phyloP scores from a whole-genome alignment of 30 jellyfish, hydroid and myxozoan genomes.

The Chironex yamaguchii region DNA sequence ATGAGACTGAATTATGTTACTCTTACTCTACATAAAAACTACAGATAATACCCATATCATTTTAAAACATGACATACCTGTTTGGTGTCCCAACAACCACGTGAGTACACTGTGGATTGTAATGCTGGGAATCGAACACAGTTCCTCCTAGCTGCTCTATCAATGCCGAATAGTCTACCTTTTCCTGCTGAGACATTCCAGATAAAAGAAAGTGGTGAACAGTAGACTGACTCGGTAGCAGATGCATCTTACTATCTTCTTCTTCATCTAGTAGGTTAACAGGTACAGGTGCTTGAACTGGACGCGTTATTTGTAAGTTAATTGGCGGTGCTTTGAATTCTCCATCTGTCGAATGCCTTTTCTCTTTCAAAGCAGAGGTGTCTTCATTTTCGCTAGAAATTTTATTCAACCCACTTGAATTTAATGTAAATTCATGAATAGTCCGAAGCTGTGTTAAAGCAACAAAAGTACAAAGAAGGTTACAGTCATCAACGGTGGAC shows the following conservation, averaged over 20 bases:
- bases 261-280: slow-evolving; percentile 66
- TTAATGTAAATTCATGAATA: no score
- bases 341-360: no score
- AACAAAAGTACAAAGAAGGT: no score
- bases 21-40: no score
- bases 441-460: no score
- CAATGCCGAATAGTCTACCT: slow-evolving; percentile 85
- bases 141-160: slow-evolving; percentile 92
- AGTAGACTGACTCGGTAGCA: background rate
- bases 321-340: no score
- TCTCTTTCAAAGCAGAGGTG: no score
- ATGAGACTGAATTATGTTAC: no score
- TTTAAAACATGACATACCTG: slow-evolving; percentile 67
- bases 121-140: slow-evolving; percentile 78
- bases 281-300: slow-evolving; percentile 76
- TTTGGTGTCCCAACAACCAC: slow-evolving; percentile 91
- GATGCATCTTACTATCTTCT: slow-evolving; percentile 2
- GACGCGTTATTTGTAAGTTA: slow-evolving; percentile 60
- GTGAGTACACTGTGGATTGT: slow-evolving; percentile 87
- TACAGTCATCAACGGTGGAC: no score
- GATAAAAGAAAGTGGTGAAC: slow-evolving; percentile 74
- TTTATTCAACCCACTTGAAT: no score
- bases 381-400: no score
- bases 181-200: slow-evolving; percentile 92
- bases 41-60: no score